Evolutionary conservation across 2,888 invertebrate species (phyloP).

Genomic region (Apodemia duryi): DNA sequence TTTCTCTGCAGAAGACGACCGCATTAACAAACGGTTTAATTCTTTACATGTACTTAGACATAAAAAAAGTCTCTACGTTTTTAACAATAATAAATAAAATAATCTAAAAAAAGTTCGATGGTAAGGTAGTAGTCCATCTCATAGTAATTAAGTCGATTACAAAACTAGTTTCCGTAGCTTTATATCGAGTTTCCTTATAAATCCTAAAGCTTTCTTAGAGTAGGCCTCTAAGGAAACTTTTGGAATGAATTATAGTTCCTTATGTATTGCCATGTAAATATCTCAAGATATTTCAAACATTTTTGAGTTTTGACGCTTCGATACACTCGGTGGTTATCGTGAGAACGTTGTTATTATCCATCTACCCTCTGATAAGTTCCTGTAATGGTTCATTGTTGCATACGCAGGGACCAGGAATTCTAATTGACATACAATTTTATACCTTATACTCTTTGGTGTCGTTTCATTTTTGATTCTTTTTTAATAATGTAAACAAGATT

Average conservation of each 20-base stretch:
- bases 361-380: constrained; percentile 23
- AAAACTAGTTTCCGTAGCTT: not conserved
- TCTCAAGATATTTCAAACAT: constrained; percentile 14
- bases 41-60: no score
- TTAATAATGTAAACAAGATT: not conserved
- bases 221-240: no score
- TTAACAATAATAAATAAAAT: no score
- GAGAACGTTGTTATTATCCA: constrained; percentile 33
- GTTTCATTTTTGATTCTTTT: not conserved
- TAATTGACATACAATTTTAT: not conserved
- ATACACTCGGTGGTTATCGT: constrained; percentile 35
- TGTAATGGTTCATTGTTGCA: constrained; percentile 18
- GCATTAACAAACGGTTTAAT: no score
- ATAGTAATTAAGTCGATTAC: not conserved
- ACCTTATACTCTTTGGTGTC: not conserved
- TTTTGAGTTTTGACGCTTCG: constrained; percentile 34
- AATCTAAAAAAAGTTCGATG: no score
- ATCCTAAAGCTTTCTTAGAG: not conserved
- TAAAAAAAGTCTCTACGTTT: no score
- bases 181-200: not conserved
- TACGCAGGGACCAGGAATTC: constrained; percentile 15
- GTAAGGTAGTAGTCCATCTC: not conserved
- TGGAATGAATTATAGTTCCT: not conserved
- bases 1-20: no score
- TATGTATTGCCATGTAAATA: constrained; percentile 2